Evolutionary conservation across 2,797 vertebrate species (phyloP).

Genomic region (Lemur catta): DNA sequence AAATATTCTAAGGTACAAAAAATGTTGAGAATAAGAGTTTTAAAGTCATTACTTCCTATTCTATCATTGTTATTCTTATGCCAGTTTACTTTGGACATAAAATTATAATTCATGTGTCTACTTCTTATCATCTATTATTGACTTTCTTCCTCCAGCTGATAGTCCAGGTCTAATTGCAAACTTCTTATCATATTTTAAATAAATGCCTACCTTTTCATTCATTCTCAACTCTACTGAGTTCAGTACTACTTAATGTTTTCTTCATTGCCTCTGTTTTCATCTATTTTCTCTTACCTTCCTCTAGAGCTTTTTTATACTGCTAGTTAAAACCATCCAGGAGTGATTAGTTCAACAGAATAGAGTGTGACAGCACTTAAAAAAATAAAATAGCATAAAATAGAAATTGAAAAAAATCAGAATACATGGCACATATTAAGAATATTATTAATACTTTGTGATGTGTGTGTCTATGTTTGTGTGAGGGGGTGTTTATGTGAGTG

Average conservation of each 20-base stretch:
- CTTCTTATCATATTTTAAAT: neutral
- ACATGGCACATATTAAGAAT: neutral
- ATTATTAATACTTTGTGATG: neutral
- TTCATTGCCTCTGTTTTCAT: neutral
- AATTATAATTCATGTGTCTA: neutral
- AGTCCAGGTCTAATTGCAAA: neutral
- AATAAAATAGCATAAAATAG: neutral
- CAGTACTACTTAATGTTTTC: neutral
- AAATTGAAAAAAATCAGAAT: neutral
- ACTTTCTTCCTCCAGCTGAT: neutral
- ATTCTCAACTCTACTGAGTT: neutral
- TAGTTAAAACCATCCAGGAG: neutral
- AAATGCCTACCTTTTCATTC: neutral
- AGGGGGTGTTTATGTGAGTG: neutral
- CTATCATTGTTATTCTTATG: neutral
- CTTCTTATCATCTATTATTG: neutral
- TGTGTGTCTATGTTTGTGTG: neutral
- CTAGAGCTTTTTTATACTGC: neutral
- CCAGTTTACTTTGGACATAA: neutral
- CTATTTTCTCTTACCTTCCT: neutral
- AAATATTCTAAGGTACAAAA: neutral
- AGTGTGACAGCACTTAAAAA: neutral
- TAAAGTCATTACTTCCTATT: neutral
- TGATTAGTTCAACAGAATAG: neutral
- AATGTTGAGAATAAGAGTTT: neutral